Conservation (phyloP, 2,797 vertebrate genomes). For the Typhlichthys eigenmanni region DNA sequence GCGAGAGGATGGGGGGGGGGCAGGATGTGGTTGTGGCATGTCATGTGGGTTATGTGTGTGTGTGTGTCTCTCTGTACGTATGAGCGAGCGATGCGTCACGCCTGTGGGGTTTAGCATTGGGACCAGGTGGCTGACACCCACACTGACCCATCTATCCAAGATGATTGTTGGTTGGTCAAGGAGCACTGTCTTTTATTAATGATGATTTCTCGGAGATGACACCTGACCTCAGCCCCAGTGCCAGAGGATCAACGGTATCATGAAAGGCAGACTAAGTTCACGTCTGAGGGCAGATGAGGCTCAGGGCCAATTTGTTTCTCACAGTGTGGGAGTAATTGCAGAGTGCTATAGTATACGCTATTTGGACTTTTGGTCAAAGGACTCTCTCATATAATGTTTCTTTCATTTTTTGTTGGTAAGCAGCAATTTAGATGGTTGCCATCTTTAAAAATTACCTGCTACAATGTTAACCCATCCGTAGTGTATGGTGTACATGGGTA, state of each 20-base stretch:
- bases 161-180: slow-evolving; percentile 50
- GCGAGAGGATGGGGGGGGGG: too few species aligned
- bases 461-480: too few species aligned
- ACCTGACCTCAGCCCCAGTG: slow-evolving; percentile 60
- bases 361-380: too few species aligned
- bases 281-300: slow-evolving; percentile 47
- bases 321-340: slow-evolving; percentile 47
- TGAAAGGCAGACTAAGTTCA: slow-evolving; percentile 38
- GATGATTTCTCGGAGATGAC: slow-evolving; percentile 56
- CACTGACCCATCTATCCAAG: slow-evolving; percentile 27
- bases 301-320: slow-evolving; percentile 50
- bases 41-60: neutral
- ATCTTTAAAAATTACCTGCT: too few species aligned
- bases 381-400: too few species aligned
- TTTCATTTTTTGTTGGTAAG: too few species aligned
- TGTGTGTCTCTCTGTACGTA: slow-evolving; percentile 9
- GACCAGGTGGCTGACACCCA: slow-evolving; percentile 24
- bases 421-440: too few species aligned
- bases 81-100: slow-evolving; percentile 9
- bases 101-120: slow-evolving; percentile 32
- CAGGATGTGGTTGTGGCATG: neutral
- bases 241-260: slow-evolving; percentile 50
- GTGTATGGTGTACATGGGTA: too few species aligned
- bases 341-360: neutral
- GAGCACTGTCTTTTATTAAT: slow-evolving; percentile 56